Evolutionary conservation across 2,888 invertebrate genomes (phyloP).

Genomic region (Thymelicus sylvestris): DNA sequence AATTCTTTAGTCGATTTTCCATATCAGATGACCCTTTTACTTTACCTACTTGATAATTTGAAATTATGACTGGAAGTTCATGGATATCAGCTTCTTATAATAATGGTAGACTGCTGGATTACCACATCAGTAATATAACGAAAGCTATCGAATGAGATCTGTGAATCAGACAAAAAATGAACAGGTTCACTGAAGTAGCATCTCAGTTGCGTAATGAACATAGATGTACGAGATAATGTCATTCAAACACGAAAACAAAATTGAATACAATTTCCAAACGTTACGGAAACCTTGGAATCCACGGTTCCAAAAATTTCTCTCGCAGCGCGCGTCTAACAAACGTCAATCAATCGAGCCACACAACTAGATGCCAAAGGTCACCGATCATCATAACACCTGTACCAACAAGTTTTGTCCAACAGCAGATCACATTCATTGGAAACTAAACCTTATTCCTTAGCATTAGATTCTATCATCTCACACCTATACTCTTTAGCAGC

Average conservation of each 20-base stretch:
- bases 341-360: slow-evolving; percentile 77
- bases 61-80: no score
- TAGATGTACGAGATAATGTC: slow-evolving; percentile 14
- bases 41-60: no score
- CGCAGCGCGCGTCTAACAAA: slow-evolving; percentile 70
- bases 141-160: neutral
- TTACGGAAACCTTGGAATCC: slow-evolving; percentile 37
- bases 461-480: slow-evolving; percentile 44
- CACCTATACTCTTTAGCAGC: slow-evolving; percentile 47
- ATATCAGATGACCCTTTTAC: no score
- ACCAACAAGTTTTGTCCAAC: slow-evolving; percentile 44
- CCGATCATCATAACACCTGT: slow-evolving; percentile 66
- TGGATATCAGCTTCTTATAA: no score
- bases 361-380: slow-evolving; percentile 76
- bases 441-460: slow-evolving; percentile 48
- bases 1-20: no score
- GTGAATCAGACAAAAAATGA: neutral
- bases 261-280: slow-evolving; percentile 26
- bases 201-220: neutral
- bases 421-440: slow-evolving; percentile 44
- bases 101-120: no score
- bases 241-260: slow-evolving; percentile 10
- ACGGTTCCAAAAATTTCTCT: slow-evolving; percentile 71
- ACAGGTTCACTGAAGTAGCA: neutral
- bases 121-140: neutral